Evolutionary conservation across 2,797 vertebrate species (phyloP).

Genomic region (Calcarius lapponicus): DNA sequence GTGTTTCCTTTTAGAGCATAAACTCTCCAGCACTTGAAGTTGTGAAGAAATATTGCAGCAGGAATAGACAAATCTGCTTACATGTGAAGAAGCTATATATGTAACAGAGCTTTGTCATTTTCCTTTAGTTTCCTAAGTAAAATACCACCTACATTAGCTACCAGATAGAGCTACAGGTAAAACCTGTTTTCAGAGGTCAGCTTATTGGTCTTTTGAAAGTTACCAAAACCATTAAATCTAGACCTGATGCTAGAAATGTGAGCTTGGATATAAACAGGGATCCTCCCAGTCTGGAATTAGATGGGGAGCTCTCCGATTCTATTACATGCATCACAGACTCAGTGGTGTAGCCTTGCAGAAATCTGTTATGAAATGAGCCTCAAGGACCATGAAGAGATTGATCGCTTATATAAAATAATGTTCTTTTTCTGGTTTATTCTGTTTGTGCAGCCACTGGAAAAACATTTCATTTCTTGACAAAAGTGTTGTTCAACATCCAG

Average conservation of each 20-base stretch:
- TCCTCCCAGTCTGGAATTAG: constrained; percentile 61
- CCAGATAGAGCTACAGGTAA: background rate
- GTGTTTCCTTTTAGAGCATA: background rate
- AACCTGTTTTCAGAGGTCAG: constrained; percentile 21
- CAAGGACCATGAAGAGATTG: constrained; percentile 66
- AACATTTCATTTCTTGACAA: constrained; percentile 65
- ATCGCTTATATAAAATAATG: constrained; percentile 75
- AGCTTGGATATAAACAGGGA: constrained; percentile 44
- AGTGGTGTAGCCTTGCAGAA: constrained; percentile 63
- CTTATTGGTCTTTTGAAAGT: background rate
- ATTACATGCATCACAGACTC: constrained; percentile 72
- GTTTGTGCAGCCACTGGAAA: constrained; percentile 69
- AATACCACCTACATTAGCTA: background rate
- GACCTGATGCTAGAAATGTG: constrained; percentile 27
- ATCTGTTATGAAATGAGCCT: constrained; percentile 64
- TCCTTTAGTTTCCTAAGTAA: background rate
- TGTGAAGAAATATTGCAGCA: background rate
- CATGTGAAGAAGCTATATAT: background rate
- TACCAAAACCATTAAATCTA: constrained; percentile 18
- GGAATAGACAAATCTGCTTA: background rate
- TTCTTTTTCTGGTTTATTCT: constrained; percentile 73
- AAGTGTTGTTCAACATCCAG: constrained; percentile 26
- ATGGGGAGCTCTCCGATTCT: constrained; percentile 60
- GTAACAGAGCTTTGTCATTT: background rate
- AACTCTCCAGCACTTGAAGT: background rate